Conservation (phyloP, 92 coral and sea anemone species). For the Scolanthus callimorphus region DNA sequence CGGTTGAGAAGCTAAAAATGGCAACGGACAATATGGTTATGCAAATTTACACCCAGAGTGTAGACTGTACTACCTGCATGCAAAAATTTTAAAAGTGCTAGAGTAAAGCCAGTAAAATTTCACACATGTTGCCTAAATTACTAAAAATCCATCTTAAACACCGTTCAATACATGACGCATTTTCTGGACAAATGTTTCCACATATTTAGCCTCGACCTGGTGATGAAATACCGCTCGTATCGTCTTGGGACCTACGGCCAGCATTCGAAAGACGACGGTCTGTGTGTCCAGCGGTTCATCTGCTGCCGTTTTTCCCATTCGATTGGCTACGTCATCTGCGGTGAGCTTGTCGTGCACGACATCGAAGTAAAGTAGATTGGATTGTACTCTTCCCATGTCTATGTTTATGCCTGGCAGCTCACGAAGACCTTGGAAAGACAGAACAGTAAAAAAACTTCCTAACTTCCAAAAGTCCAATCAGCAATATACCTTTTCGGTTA, state of each 20-base stretch:
- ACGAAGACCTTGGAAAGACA: conserved; percentile 61
- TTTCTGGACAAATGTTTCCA: conserved; percentile 35
- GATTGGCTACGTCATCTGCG: conserved; percentile 50
- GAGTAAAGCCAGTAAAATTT: no score
- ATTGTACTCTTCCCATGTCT: conserved; percentile 33
- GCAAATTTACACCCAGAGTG: no score
- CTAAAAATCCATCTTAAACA: no score
- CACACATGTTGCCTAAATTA: no score
- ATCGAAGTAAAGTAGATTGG: conserved; percentile 65
- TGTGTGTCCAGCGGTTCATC: conserved; percentile 28
- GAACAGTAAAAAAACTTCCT: no score
- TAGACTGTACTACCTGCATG: no score
- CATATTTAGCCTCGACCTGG: conserved; percentile 52
- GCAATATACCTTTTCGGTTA: no score
- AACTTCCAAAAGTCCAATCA: no score
- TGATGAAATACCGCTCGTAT: conserved; percentile 69
- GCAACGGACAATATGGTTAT: no score
- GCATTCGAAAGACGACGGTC: conserved; percentile 36
- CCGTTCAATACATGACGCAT: conserved; percentile 12
- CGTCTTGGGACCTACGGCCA: conserved; percentile 21
- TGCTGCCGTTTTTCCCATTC: conserved; percentile 31
- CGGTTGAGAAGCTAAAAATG: no score
- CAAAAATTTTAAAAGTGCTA: no score
- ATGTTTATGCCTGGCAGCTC: conserved; percentile 53
- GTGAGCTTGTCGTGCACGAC: conserved; percentile 39